These are phyloP conservation scores for Capricornis sumatraensis DNA, from an alignment of 2,113 vertebrate genomes.

Conservation along the genomic window DNA sequence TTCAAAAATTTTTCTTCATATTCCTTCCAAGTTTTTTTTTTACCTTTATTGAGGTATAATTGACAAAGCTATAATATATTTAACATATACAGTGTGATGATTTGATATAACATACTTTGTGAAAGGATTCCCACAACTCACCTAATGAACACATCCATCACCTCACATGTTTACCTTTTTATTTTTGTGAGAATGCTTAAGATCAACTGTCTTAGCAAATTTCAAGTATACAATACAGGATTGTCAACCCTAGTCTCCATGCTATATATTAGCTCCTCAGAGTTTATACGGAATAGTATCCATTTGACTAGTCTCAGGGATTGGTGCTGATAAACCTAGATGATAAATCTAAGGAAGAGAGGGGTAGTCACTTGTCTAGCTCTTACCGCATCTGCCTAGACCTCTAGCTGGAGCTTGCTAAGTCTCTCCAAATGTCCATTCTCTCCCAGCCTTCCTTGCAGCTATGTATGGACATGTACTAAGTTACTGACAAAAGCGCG, in stretches of 20 bases:
- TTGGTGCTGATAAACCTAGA: background rate
- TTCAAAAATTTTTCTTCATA: background rate
- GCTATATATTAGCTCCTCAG: background rate
- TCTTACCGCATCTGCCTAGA: background rate
- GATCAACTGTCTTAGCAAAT: background rate
- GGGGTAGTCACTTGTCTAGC: background rate
- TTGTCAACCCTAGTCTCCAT: background rate
- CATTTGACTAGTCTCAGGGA: background rate
- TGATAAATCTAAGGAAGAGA: background rate
- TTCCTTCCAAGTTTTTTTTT: background rate
- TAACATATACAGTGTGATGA: background rate
- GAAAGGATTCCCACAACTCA: background rate
- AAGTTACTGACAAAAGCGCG: background rate
- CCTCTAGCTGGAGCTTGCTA: background rate
- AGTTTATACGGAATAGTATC: background rate
- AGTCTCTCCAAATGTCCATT: background rate
- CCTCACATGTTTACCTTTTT: background rate
- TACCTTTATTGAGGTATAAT: background rate
- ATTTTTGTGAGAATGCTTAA: background rate
- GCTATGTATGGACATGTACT: background rate
- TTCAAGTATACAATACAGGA: background rate
- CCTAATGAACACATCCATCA: background rate
- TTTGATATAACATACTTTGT: background rate
- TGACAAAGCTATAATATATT: background rate
- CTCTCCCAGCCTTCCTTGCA: background rate